These are phyloP conservation scores for Aphyosemion australe DNA, from an alignment of 2,113 vertebrate genomes.

Conservation along the genomic window DNA sequence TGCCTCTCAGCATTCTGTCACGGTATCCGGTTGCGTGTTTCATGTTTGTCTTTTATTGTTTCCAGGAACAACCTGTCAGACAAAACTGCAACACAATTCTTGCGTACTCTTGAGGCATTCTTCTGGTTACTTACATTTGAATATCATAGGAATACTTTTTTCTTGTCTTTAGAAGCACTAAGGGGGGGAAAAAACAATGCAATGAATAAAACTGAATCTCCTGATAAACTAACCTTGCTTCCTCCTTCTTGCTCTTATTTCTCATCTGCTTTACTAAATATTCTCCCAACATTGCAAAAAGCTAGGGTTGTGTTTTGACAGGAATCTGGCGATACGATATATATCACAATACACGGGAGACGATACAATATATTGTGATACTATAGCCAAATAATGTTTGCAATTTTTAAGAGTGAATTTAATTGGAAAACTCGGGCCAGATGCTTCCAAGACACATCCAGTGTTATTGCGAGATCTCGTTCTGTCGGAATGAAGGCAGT, in stretches of 20 bases:
- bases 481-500: no score
- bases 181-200: constrained; percentile 66
- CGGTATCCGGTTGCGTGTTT: constrained; percentile 55
- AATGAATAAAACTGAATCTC: constrained; percentile 79
- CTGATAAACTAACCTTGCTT: constrained; percentile 71
- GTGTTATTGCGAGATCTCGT: no score
- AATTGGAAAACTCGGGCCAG: no score
- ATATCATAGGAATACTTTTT: constrained; percentile 73
- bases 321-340: no score
- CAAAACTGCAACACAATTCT: constrained; percentile 51
- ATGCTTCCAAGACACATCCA: no score
- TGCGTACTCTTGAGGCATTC: constrained; percentile 54
- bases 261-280: constrained; percentile 24
- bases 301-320: no score
- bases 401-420: no score
- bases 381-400: no score
- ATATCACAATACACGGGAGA: no score
- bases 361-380: no score
- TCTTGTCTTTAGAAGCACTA: constrained; percentile 80
- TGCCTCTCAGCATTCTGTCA: constrained; percentile 67
- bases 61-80: constrained; percentile 49
- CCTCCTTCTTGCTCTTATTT: constrained; percentile 62
- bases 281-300: constrained; percentile 44
- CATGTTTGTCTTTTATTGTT: constrained; percentile 62
- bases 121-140: constrained; percentile 69